phyloP scores from a whole-genome alignment of 2,888 invertebrate species.

The Amaurobius ferox region DNA sequence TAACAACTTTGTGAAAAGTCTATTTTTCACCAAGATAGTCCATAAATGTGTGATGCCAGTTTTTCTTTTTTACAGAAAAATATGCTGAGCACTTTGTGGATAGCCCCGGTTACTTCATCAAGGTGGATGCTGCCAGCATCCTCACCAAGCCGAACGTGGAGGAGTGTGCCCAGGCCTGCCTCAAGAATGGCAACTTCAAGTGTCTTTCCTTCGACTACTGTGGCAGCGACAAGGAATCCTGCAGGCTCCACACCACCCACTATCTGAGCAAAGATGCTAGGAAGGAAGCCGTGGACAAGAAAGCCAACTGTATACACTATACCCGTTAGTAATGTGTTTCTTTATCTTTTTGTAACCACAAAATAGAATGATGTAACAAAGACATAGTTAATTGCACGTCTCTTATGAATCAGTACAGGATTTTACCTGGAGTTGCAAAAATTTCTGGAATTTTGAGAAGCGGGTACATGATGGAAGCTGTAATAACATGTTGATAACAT shows the following conservation, averaged over 20 bases:
- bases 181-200: conserved; percentile 16
- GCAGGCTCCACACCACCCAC: conserved; percentile 48
- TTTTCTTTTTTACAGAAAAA: conserved; percentile 34
- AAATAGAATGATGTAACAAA: too few relatives aligned
- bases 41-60: too few relatives aligned
- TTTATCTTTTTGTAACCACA: too few relatives aligned
- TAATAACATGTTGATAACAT: too few relatives aligned
- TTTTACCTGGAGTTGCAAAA: too few relatives aligned
- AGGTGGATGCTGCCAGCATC: background rate
- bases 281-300: background rate
- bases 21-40: too few relatives aligned
- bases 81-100: conserved; percentile 51
- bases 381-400: too few relatives aligned
- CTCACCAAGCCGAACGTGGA: conserved; percentile 4
- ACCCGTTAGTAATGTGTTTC: conserved; percentile 57
- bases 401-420: too few relatives aligned
- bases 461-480: too few relatives aligned
- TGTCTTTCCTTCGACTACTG: conserved; percentile 66
- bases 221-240: background rate
- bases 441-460: too few relatives aligned
- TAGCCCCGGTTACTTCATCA: conserved; percentile 30
- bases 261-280: background rate
- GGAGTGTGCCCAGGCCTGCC: conserved; percentile 51
- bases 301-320: conserved; percentile 54
- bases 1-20: too few relatives aligned